Percentiles rank a stretch among this genome's conserved stretches.
phyloP scores from a whole-genome alignment of 2,888 invertebrate genomes.

The Melitaea athalia region DNA sequence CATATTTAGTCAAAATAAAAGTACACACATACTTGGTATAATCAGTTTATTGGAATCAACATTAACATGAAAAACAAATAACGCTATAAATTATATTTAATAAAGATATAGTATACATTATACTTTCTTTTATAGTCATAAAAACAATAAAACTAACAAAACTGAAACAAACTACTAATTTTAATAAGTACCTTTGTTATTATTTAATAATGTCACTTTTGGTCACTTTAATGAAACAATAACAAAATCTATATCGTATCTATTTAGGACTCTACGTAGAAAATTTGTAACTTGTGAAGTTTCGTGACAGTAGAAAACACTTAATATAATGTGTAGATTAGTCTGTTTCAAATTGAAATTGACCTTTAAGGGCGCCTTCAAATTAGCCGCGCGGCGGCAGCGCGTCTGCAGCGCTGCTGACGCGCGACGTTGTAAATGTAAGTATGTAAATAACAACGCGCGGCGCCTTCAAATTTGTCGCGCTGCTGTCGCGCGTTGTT shows the following conservation, averaged over 20 bases:
- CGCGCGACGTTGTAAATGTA: no score
- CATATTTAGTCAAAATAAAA: not conserved
- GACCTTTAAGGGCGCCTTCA: no score
- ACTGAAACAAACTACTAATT: not conserved
- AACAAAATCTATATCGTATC: conserved; percentile 16
- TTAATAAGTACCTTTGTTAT: not conserved
- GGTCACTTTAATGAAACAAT: conserved; percentile 3
- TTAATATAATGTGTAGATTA: conserved; percentile 30
- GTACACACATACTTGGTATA: not conserved
- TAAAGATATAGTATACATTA: conserved; percentile 1
- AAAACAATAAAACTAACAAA: not conserved
- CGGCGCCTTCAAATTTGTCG: no score
- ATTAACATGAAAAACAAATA: conserved; percentile 10
- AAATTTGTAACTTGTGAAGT: conserved; percentile 23
- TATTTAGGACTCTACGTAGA: conserved; percentile 26
- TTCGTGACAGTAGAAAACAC: conserved; percentile 34
- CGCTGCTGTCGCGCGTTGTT: no score
- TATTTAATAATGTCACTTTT: not conserved
- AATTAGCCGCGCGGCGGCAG: no score
- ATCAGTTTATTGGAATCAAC: conserved; percentile 23
- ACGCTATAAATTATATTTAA: not conserved
- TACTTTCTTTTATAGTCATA: not conserved
- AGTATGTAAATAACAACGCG: no score
- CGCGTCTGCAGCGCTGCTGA: no score
- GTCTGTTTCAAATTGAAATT: conserved; percentile 20